These are phyloP conservation scores for Chionoecetes opilio DNA, from an alignment of 1,140 invertebrate species.

Conservation along the genomic window DNA sequence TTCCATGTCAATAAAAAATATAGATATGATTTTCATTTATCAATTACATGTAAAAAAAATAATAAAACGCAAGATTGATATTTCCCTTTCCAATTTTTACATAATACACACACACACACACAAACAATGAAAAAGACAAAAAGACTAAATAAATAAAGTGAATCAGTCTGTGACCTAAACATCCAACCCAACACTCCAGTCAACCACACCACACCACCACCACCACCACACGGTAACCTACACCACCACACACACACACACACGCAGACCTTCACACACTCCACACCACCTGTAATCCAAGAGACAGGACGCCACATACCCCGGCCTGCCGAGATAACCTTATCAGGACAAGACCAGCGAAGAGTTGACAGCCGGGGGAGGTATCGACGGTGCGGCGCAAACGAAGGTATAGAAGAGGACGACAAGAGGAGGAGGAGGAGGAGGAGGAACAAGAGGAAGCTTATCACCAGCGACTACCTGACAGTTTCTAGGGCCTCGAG, in stretches of 20 bases:
- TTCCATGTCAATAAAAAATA: no score
- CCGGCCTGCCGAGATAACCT: not conserved
- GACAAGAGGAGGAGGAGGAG: not conserved
- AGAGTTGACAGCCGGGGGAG: not conserved
- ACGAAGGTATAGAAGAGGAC: not conserved
- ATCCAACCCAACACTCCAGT: no score
- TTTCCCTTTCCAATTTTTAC: no score
- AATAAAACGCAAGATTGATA: no score
- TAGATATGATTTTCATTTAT: no score
- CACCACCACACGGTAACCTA: no score
- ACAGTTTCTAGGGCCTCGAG: no score
- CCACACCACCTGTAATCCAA: no score
- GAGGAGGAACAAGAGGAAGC: not conserved
- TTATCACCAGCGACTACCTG: not conserved
- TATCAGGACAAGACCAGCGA: not conserved
- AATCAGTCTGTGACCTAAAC: no score
- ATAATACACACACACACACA: not conserved
- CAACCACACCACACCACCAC: no score
- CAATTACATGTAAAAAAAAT: no score
- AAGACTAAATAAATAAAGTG: no score
- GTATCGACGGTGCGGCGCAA: not conserved
- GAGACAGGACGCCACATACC: not conserved
- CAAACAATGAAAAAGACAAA: not conserved
- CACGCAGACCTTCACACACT: not conserved
- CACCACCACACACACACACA: constrained; percentile 34